These are phyloP conservation scores for Cricetomys ansorgei DNA, from an alignment of 2,113 vertebrate genomes.

Conservation along the genomic window DNA sequence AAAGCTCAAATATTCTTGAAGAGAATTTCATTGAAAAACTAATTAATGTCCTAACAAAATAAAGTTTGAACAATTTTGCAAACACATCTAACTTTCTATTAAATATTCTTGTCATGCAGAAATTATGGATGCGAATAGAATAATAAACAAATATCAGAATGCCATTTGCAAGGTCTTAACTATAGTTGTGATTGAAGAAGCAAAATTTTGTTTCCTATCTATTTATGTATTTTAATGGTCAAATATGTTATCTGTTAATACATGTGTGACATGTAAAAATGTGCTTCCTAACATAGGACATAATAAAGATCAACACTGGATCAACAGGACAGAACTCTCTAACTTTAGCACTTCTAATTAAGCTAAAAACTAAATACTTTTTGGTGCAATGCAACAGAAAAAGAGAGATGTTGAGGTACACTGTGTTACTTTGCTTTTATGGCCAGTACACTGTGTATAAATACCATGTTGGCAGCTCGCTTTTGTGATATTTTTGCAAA, in stretches of 20 bases:
- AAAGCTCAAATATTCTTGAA: background rate
- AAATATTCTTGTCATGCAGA: background rate
- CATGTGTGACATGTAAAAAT: background rate
- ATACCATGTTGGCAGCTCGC: too few species aligned
- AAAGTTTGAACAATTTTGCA: background rate
- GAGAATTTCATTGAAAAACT: conserved; percentile 11
- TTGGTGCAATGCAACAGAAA: background rate
- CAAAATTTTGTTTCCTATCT: background rate
- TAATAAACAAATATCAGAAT: background rate
- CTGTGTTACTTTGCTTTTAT: background rate
- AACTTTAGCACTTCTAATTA: background rate
- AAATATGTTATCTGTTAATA: background rate
- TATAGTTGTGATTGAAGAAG: conserved; percentile 15
- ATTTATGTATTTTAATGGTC: conserved; percentile 20
- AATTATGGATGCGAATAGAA: background rate
- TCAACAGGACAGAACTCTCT: background rate
- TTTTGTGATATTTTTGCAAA: background rate
- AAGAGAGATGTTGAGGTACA: background rate
- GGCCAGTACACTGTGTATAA: background rate
- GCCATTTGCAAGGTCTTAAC: background rate
- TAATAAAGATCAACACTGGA: background rate
- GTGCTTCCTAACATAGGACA: background rate
- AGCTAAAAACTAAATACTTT: background rate
- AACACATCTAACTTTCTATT: background rate
- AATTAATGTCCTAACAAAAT: background rate